Evolutionary conservation across 2,113 vertebrate species (phyloP).

Genomic region (Sisor rabdophorus): DNA sequence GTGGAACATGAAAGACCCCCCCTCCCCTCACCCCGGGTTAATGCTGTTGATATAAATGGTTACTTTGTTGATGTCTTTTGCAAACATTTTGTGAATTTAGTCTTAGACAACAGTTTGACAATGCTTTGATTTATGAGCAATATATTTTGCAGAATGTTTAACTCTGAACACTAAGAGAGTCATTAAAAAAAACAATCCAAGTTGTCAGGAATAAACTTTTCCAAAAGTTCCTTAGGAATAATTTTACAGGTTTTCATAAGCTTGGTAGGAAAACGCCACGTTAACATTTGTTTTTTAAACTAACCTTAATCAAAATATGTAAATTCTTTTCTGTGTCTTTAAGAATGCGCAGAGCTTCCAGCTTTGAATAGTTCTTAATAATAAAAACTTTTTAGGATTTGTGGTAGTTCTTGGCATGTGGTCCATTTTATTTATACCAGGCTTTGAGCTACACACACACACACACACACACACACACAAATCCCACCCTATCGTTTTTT

Average conservation of each 20-base stretch:
- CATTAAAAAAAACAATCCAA: background rate
- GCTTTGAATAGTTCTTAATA: conserved; percentile 33
- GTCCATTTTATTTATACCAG: conserved; percentile 31
- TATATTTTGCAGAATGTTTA: background rate
- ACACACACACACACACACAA: conserved; percentile 36
- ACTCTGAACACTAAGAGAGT: background rate
- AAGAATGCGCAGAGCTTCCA: background rate
- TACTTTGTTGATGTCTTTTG: background rate
- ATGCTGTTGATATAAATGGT: background rate
- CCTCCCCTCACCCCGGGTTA: too few species aligned
- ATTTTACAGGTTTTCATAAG: background rate
- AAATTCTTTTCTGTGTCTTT: background rate
- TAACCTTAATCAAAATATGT: background rate
- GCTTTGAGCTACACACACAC: too few species aligned
- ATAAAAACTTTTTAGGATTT: conserved; percentile 36
- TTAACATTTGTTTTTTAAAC: conserved; percentile 1
- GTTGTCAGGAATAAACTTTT: background rate
- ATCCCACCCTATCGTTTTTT: background rate
- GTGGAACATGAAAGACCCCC: too few species aligned
- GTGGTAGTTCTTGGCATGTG: conserved; percentile 39
- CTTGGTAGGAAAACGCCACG: background rate
- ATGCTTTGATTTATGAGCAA: background rate
- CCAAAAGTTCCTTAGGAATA: background rate
- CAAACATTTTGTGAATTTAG: background rate
- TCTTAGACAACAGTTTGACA: background rate